These are phyloP conservation scores for Nylanderia fulva DNA, from an alignment of 1,140 invertebrate genomes.

Conservation along the genomic window DNA sequence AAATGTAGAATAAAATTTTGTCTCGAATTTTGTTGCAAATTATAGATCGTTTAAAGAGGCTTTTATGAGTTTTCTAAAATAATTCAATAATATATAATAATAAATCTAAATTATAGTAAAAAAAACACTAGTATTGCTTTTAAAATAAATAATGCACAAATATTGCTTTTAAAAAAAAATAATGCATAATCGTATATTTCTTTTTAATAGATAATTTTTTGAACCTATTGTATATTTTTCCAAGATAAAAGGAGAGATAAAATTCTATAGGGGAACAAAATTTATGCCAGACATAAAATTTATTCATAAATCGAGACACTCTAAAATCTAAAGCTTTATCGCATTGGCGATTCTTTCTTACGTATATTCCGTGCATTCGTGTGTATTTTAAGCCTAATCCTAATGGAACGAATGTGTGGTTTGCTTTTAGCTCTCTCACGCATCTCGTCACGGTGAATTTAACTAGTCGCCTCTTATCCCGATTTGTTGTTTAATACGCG, in stretches of 20 bases:
- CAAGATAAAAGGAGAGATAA: too few species aligned
- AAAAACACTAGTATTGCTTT: too few species aligned
- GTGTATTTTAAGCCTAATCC: background rate
- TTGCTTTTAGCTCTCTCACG: constrained; percentile 22
- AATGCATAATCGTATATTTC: too few species aligned
- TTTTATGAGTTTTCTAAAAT: background rate
- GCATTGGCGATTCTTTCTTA: background rate
- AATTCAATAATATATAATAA: background rate
- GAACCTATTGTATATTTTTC: too few species aligned
- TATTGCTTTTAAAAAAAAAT: too few species aligned
- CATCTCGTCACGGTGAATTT: constrained; percentile 28
- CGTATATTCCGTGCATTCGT: background rate
- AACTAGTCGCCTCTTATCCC: constrained; percentile 32
- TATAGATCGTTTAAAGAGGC: too few species aligned
- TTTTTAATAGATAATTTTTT: too few species aligned
- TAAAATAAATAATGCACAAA: too few species aligned
- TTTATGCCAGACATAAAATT: constrained; percentile 4
- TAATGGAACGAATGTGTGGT: background rate
- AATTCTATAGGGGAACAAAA: background rate
- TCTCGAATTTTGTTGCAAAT: too few species aligned
- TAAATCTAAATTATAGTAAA: background rate
- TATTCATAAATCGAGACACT: background rate
- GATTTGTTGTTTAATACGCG: constrained; percentile 28
- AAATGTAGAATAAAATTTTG: too few species aligned
- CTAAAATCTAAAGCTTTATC: background rate